A percentile compares a stretch with the other conserved stretches of the same genome.
These are phyloP conservation scores for Rachycentron canadum DNA, from an alignment of 2,797 vertebrate species.

Conservation along the genomic window DNA sequence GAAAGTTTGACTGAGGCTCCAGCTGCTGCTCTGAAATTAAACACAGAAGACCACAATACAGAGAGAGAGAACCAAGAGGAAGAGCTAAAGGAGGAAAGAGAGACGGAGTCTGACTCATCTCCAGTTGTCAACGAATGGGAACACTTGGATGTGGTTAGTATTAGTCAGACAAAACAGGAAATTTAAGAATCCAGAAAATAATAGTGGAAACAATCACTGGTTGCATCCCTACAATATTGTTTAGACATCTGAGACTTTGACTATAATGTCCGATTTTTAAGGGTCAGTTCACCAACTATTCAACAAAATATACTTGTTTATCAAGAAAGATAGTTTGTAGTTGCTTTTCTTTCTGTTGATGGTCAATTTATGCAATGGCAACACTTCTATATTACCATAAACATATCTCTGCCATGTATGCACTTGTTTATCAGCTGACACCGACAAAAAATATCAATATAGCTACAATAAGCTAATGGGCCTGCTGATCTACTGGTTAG, in stretches of 20 bases:
- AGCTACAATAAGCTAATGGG: not conserved
- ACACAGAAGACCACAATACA: conserved; percentile 33
- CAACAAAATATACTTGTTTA: not conserved
- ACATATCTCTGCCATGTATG: not conserved
- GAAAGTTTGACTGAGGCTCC: conserved; percentile 8
- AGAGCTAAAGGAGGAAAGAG: conserved; percentile 23
- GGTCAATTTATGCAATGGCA: not conserved
- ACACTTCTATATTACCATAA: not conserved
- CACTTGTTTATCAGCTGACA: not conserved
- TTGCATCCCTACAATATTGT: not conserved
- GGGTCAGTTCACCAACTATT: too few relatives aligned
- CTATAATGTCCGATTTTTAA: not conserved
- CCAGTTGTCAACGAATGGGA: conserved; percentile 87
- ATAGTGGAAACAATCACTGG: not conserved
- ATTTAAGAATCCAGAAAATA: too few relatives aligned
- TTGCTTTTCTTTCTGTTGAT: not conserved
- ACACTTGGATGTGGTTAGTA: conserved; percentile 87
- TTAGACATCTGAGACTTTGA: not conserved
- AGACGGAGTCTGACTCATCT: conserved; percentile 38
- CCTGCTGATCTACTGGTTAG: not conserved
- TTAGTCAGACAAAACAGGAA: not conserved
- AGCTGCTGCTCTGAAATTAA: conserved; percentile 71
- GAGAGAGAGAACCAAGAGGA: conserved; percentile 52
- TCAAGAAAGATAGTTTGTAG: too few relatives aligned
- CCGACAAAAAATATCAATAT: not conserved